Evolutionary conservation across 2,113 vertebrate genomes (phyloP).

Genomic region (Coregonus clupeaformis): DNA sequence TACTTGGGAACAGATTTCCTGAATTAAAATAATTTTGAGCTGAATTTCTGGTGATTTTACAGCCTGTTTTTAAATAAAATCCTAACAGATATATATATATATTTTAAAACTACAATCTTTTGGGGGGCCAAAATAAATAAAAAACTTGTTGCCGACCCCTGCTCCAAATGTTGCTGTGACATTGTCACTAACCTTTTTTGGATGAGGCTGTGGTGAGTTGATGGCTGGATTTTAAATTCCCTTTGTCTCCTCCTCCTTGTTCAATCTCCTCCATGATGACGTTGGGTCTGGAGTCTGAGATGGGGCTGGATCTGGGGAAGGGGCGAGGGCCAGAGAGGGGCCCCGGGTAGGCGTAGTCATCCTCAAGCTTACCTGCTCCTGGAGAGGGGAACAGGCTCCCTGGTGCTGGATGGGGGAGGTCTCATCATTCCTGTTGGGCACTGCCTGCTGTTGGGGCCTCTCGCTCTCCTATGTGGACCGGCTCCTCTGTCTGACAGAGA

Average conservation of each 20-base stretch:
- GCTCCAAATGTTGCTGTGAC: too few relatives aligned
- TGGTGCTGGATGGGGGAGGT: not conserved
- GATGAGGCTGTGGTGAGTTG: too few relatives aligned
- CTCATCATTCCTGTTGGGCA: not conserved
- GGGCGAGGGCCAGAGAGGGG: not conserved
- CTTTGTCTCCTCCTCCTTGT: constrained; percentile 10
- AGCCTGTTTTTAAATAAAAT: too few relatives aligned
- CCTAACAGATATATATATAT: too few relatives aligned
- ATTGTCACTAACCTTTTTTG: too few relatives aligned
- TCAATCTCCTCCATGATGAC: constrained; percentile 77
- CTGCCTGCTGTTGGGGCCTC: not conserved
- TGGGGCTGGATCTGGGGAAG: not conserved
- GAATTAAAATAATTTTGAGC: too few relatives aligned
- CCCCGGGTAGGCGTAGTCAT: not conserved
- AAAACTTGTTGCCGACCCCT: too few relatives aligned
- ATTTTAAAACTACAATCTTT: too few relatives aligned
- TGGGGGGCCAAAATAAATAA: too few relatives aligned
- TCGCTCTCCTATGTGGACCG: not conserved
- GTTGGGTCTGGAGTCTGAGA: constrained; percentile 56
- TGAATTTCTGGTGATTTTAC: too few relatives aligned
- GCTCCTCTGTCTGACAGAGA: constrained; percentile 20
- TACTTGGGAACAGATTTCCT: too few relatives aligned
- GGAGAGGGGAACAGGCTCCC: not conserved
- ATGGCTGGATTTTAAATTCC: too few relatives aligned
- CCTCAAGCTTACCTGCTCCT: constrained; percentile 23